These are phyloP conservation scores for Nomada fucata DNA, from an alignment of 2,888 invertebrate species.

Conservation along the genomic window DNA sequence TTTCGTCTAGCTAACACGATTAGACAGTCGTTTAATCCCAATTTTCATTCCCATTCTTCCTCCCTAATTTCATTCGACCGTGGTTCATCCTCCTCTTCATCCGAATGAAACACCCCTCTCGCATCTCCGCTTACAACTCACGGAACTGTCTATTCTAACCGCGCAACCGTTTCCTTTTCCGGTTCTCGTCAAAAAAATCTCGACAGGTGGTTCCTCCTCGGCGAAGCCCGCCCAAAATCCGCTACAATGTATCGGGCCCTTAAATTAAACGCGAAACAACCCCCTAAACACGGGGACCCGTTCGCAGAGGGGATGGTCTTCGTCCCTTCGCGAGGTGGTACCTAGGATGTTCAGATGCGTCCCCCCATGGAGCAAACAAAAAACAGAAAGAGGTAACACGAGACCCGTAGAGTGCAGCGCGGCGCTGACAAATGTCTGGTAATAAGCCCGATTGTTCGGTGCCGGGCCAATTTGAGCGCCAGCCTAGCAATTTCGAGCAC, in stretches of 20 bases:
- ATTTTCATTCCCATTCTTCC: no score
- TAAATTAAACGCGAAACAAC: slow-evolving; percentile 50
- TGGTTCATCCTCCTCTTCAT: not conserved
- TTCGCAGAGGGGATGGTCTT: slow-evolving; percentile 7
- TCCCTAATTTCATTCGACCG: not conserved
- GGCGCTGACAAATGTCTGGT: slow-evolving; percentile 81
- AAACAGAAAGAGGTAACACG: slow-evolving; percentile 65
- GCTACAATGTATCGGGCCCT: slow-evolving; percentile 64
- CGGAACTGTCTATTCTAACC: slow-evolving; percentile 9
- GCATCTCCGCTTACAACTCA: not conserved
- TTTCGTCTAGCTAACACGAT: no score
- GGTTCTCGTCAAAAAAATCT: slow-evolving; percentile 14
- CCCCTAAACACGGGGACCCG: slow-evolving; percentile 38
- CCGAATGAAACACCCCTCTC: not conserved
- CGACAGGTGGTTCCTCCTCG: slow-evolving; percentile 63
- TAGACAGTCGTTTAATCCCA: not conserved
- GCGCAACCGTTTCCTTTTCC: slow-evolving; percentile 30
- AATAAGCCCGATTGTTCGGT: slow-evolving; percentile 83
- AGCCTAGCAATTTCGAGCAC: slow-evolving; percentile 80
- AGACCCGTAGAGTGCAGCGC: slow-evolving; percentile 63
- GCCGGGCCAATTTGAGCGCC: slow-evolving; percentile 84
- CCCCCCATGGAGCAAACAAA: not conserved
- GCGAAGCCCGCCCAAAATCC: slow-evolving; percentile 44
- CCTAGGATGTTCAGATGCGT: slow-evolving; percentile 33
- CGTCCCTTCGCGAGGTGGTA: slow-evolving; percentile 17